These are phyloP conservation scores for Chironomus striatipennis DNA, from an alignment of 1,140 invertebrate species.

Conservation along the genomic window DNA sequence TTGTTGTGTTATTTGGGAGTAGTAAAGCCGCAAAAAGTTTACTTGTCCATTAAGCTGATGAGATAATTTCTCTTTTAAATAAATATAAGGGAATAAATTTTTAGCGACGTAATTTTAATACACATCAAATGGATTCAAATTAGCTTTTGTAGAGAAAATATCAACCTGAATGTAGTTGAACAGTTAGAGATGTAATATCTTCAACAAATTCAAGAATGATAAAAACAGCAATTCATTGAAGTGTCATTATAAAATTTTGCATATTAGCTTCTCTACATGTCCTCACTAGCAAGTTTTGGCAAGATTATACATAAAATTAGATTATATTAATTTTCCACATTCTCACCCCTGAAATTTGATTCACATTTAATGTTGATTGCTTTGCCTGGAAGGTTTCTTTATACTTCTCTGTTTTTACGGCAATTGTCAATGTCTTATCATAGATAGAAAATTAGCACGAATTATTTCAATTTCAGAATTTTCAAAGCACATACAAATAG, in stretches of 20 bases:
- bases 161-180: too few species aligned
- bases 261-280: neutral
- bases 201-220: too few species aligned
- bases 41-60: slow-evolving; percentile 10
- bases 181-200: too few species aligned
- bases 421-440: neutral
- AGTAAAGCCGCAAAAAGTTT: neutral
- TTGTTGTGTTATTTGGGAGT: neutral
- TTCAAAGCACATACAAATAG: neutral
- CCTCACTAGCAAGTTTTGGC: neutral
- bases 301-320: neutral
- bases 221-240: too few species aligned
- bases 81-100: neutral
- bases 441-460: neutral
- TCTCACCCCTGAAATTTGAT: neutral
- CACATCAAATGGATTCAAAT: too few species aligned
- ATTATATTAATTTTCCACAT: slow-evolving; percentile 20
- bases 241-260: neutral
- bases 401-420: neutral
- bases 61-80: neutral
- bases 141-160: too few species aligned
- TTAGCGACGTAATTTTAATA: neutral
- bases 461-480: neutral
- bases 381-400: neutral
- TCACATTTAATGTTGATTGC: neutral